Base-by-base conservation (phyloP, 2,113 vertebrate genomes). In the Trachemys scripta region DNA sequence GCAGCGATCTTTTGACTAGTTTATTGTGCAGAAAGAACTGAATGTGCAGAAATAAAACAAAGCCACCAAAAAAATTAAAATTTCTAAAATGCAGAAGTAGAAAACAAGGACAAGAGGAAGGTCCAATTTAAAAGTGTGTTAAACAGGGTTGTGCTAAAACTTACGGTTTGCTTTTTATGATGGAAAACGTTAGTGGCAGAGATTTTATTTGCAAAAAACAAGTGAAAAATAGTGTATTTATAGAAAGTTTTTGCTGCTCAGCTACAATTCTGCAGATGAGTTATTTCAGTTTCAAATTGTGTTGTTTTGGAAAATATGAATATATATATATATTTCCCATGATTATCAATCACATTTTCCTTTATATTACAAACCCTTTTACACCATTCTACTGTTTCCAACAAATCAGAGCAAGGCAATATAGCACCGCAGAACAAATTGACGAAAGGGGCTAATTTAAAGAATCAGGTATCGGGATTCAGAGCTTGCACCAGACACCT, bases 121-220 rank as follows among this genome's bases (percentile, higher is more conserved):
- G n/a, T 87, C 59, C 89, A 22, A 25, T 85, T 65, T 76, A 81
- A 75, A 56, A 35, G 19, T 2, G 54, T 9, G 54, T 82, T 49
- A 51, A 80, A 91, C 31, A 56, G 54, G 50, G 35, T 10, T 3
- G 72, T 57, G 35, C 91, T 14, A 42, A 42, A 51, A 51, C 82
- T 86, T 56, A 65, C 14, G 42, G 45, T 10, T 89, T 65, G 49
- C 38, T 78, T 86, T 80, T 82, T 54, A 47, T 62, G n/a, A 81
- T 38, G 65, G 57, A 80, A 95, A 87, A 57, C 16, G 51, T 79
- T 35, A 72, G 51, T 25, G 24, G 65, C 11, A 49, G 45, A n/a
- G 53, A 84, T 82, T 57, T 47, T 50, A 85, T 84, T 91, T 54
- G 45, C 49, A 24, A 29, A 29, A 62, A 92, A 84, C 56, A 49